Conservation (phyloP, 2,888 invertebrate species). For the Aporophyla nigra region DNA sequence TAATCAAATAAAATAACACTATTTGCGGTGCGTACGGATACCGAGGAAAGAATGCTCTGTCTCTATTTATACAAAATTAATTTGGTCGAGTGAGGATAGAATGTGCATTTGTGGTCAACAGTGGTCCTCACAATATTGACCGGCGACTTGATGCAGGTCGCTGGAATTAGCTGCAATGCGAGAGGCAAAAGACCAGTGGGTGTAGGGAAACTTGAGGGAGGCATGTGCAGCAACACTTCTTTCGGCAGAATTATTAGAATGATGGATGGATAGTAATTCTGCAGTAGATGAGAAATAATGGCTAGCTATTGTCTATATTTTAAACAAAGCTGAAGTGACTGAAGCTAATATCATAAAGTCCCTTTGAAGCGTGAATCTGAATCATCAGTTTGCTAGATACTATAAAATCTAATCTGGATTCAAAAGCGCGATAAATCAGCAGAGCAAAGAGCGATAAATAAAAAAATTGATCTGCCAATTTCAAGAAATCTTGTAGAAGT, state of each 20-base stretch:
- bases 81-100: not conserved
- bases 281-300: not conserved
- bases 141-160: no score
- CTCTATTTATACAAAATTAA: no score
- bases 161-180: not conserved
- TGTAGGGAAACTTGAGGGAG: not conserved
- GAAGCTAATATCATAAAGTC: not conserved
- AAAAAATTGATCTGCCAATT: constrained; percentile 2
- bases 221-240: no score
- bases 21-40: no score
- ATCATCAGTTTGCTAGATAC: constrained; percentile 8
- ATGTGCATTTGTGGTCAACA: not conserved
- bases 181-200: not conserved
- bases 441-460: constrained; percentile 6
- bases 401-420: not conserved
- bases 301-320: not conserved
- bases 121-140: not conserved
- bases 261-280: not conserved
- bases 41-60: not conserved
- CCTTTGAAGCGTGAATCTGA: not conserved
- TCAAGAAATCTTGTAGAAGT: not conserved
- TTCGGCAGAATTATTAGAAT: not conserved
- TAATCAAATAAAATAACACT: no score
- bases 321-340: not conserved
- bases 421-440: constrained; percentile 15